Evolutionary conservation across 2,888 invertebrate genomes (phyloP).

Genomic region (Petrophora chlorosata): DNA sequence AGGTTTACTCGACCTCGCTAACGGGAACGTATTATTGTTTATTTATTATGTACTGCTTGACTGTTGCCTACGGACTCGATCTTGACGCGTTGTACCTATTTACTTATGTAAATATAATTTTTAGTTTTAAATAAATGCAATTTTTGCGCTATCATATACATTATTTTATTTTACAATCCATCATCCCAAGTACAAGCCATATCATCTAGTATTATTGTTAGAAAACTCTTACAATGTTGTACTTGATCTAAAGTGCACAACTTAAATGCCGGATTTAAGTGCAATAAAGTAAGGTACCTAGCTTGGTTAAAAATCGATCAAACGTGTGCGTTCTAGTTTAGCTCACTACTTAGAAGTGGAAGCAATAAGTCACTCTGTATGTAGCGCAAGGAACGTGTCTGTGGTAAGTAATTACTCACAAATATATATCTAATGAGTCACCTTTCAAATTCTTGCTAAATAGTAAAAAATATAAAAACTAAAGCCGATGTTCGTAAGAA

Average conservation of each 20-base stretch:
- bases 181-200: background rate
- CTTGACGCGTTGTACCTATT: slow-evolving; percentile 78
- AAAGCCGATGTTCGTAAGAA: too few relatives aligned
- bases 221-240: too few relatives aligned
- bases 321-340: slow-evolving; percentile 6
- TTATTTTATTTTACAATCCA: slow-evolving; percentile 7
- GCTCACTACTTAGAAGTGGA: slow-evolving; percentile 18
- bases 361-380: slow-evolving; percentile 9
- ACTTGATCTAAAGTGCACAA: background rate
- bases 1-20: slow-evolving; percentile 52
- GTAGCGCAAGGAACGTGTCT: slow-evolving; percentile 10
- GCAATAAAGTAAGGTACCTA: background rate
- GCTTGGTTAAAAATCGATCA: slow-evolving; percentile 1
- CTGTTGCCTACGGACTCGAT: slow-evolving; percentile 81
- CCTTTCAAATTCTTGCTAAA: too few relatives aligned
- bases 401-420: background rate
- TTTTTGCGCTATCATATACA: slow-evolving; percentile 54
- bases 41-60: slow-evolving; percentile 75
- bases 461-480: too few relatives aligned
- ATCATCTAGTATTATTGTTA: too few relatives aligned
- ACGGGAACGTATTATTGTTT: slow-evolving; percentile 55
- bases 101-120: slow-evolving; percentile 75
- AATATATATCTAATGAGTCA: background rate
- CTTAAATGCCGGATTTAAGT: background rate
- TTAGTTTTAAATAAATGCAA: slow-evolving; percentile 70